Conservation (phyloP, 1,140 invertebrate species). For the Triops longicaudatus region DNA sequence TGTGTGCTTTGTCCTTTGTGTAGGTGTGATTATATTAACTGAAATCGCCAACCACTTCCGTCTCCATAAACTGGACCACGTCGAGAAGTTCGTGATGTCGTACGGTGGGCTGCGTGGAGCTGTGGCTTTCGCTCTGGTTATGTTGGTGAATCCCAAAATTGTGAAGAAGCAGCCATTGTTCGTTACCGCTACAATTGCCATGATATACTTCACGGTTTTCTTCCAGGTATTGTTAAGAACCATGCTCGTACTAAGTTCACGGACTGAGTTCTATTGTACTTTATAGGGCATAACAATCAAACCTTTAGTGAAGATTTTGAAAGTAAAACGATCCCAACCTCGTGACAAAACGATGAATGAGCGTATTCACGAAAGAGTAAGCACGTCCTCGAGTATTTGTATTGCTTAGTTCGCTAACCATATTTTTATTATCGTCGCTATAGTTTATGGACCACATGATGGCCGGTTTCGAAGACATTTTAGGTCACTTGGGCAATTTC, state of each 20-base stretch:
- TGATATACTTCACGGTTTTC: conserved; percentile 98
- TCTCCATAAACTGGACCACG: conserved; percentile 79
- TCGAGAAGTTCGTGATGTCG: conserved; percentile 98
- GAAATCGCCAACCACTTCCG: conserved; percentile 83
- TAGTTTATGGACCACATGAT: conserved; percentile 94
- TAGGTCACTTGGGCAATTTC: conserved; percentile 89
- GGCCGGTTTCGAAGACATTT: conserved; percentile 89
- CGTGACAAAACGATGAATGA: conserved; percentile 91
- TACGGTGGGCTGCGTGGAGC: conserved; percentile 95
- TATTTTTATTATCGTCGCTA: conserved; percentile 35
- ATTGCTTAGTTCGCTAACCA: background rate
- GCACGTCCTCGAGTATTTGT: conserved; percentile 16
- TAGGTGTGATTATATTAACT: conserved; percentile 82
- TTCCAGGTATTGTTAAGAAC: conserved; percentile 50
- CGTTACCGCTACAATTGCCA: conserved; percentile 93
- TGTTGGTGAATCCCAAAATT: conserved; percentile 72
- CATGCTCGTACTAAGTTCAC: background rate
- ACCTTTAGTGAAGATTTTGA: conserved; percentile 87
- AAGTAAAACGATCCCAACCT: conserved; percentile 84
- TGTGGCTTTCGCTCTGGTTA: conserved; percentile 94
- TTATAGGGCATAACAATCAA: conserved; percentile 93
- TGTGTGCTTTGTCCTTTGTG: conserved; percentile 36
- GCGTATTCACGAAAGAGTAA: conserved; percentile 84
- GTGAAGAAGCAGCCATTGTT: conserved; percentile 79
- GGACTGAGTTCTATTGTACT: conserved; percentile 20